Conservation (phyloP, 2,888 invertebrate species). For the Acronicta psi region DNA sequence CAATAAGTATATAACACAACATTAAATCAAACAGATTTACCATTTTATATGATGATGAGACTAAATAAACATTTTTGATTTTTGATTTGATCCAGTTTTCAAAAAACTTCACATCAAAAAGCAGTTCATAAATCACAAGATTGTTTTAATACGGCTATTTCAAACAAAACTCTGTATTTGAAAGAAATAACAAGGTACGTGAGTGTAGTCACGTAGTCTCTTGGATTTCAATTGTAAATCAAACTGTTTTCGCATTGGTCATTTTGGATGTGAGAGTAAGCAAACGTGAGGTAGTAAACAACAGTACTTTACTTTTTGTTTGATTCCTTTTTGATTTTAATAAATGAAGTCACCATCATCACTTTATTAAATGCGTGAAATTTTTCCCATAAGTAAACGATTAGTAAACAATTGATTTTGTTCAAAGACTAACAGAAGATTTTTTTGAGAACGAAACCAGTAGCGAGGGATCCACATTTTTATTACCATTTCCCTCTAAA, state of each 20-base stretch:
- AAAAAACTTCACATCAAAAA: constrained; percentile 12
- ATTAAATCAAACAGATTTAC: constrained; percentile 17
- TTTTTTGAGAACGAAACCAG: not conserved
- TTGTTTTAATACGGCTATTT: constrained; percentile 22
- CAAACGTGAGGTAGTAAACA: too few species aligned
- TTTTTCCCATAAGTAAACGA: too few species aligned
- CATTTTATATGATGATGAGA: too few species aligned
- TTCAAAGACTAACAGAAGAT: too few species aligned
- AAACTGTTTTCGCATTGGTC: not conserved
- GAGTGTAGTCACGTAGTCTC: constrained; percentile 24
- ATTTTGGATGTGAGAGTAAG: not conserved
- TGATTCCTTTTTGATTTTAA: too few species aligned
- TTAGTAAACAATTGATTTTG: too few species aligned
- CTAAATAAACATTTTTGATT: too few species aligned
- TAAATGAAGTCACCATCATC: too few species aligned
- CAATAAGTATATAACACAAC: too few species aligned
- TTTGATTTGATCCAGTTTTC: constrained; percentile 25
- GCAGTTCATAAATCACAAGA: constrained; percentile 32
- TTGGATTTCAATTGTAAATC: constrained; percentile 6
- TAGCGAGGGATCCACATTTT: not conserved
- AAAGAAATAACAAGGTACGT: constrained; percentile 6
- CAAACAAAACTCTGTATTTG: constrained; percentile 25
- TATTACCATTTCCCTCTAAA: not conserved
- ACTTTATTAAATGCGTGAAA: too few species aligned
- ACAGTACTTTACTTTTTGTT: too few species aligned